These are phyloP conservation scores for Gila orcuttii DNA, from an alignment of 2,113 vertebrate genomes.

Conservation along the genomic window DNA sequence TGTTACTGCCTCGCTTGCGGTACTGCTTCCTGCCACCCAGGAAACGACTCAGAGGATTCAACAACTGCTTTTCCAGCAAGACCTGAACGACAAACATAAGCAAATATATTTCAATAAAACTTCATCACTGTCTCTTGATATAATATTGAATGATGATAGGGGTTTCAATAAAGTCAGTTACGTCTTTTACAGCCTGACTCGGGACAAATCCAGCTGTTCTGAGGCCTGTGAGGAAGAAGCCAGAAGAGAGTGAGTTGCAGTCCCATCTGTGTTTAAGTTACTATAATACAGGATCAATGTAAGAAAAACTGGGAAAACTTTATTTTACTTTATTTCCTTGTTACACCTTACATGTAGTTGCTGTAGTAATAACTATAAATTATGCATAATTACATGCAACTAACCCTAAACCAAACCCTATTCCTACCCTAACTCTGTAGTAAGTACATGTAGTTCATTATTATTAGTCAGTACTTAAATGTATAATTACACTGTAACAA, in stretches of 20 bases:
- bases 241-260: background rate
- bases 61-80: conserved; percentile 47
- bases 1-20: conserved; percentile 55
- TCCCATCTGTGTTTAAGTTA: background rate
- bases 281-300: no score
- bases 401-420: no score
- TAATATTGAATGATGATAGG: background rate
- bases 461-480: no score
- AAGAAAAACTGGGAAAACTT: no score
- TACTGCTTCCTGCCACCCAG: conserved; percentile 55
- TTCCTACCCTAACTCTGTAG: no score
- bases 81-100: conserved; percentile 2
- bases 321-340: no score
- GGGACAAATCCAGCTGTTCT: conserved; percentile 48
- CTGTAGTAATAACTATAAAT: no score
- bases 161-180: conserved; percentile 12
- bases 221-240: conserved; percentile 43
- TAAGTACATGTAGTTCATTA: no score
- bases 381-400: no score
- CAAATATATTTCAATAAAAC: background rate
- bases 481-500: no score
- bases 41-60: conserved; percentile 29
- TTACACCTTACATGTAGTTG: no score
- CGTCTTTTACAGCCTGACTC: conserved; percentile 55
- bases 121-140: background rate